Base-by-base conservation (phyloP, 2,888 invertebrate genomes). In the Atethmia centrago region DNA sequence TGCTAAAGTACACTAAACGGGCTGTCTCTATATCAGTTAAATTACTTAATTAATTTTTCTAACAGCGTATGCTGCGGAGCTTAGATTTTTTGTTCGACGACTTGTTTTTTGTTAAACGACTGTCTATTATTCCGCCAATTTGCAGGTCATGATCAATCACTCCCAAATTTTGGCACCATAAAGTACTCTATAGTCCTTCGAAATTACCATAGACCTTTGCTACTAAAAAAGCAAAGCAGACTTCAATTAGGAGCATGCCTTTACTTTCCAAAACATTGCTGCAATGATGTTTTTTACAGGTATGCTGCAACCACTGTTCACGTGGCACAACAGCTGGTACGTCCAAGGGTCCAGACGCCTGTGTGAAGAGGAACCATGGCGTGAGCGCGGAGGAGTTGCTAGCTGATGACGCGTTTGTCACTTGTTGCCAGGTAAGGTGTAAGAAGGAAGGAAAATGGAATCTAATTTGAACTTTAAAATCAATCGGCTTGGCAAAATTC, bases 221-320 rank as follows among this genome's bases (percentile, higher is more conserved):
- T 36, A 21, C 19, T 36, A 21, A 36, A 58, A 1, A 8, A 36
- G 21, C 4, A 58, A 21, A 58, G 59, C 21, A 58, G 7, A 14
- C 21, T 7, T 28, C 12, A 31, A 58, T 36, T 36, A 12, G 31
- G 19, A 21, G 16, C 12, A 21, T 2, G 8, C 0, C 4, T 62
- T 47, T 28, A 14, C 28, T 21, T 21, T 28, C 12, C 7, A 28
- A 21, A 8, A 31, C 14, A 59, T 14, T n/a, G 21, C 28, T 21
- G 16, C 2, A 9, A 21, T 49, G 0, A 0, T 36, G 4, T 14
- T 58, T 0, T 70, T 78, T 70, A 0, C 87, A 96, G 96, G 89
- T 82, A 53, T 96, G 96, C 87, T 96, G 96, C 64, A 88, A 92
- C 3, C 91, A 94, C 45, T 96, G 96, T 49, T 73, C 84, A 1